These are phyloP conservation scores for Scarus forsteni DNA, from an alignment of 2,797 vertebrate genomes.

Conservation along the genomic window DNA sequence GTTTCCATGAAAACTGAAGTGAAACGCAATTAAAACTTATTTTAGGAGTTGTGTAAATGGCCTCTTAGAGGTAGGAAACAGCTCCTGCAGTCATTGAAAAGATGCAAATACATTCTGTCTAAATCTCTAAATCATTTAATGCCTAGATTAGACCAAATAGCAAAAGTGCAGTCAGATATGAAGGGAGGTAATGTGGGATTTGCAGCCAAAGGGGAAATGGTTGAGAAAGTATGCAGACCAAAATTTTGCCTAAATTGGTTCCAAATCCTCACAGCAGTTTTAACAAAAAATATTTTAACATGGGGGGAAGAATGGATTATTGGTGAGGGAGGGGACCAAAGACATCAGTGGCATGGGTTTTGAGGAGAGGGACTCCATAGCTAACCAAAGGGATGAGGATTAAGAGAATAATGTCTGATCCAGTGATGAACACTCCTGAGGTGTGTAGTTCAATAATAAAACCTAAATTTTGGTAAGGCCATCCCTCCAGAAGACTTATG, in stretches of 20 bases:
- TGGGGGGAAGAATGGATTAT: not conserved
- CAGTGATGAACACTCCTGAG: not conserved
- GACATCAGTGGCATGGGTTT: not conserved
- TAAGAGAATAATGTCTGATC: not conserved
- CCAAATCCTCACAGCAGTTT: not conserved
- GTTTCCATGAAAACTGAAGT: too few relatives aligned
- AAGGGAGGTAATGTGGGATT: not conserved
- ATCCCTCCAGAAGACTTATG: too few relatives aligned
- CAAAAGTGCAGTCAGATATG: not conserved
- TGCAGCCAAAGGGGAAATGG: not conserved
- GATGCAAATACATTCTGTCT: not conserved
- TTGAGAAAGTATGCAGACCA: not conserved
- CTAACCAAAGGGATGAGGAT: not conserved
- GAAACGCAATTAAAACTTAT: too few relatives aligned
- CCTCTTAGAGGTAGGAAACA: not conserved
- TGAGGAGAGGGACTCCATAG: not conserved
- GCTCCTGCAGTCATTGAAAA: not conserved
- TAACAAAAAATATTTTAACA: not conserved
- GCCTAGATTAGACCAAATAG: not conserved
- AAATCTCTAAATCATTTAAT: not conserved
- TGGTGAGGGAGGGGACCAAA: not conserved
- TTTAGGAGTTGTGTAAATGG: too few relatives aligned
- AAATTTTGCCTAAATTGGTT: not conserved
- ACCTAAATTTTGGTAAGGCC: not conserved
- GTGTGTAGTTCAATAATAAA: not conserved